These are phyloP conservation scores for Heliornis fulica DNA, from an alignment of 2,113 vertebrate genomes.

Conservation along the genomic window DNA sequence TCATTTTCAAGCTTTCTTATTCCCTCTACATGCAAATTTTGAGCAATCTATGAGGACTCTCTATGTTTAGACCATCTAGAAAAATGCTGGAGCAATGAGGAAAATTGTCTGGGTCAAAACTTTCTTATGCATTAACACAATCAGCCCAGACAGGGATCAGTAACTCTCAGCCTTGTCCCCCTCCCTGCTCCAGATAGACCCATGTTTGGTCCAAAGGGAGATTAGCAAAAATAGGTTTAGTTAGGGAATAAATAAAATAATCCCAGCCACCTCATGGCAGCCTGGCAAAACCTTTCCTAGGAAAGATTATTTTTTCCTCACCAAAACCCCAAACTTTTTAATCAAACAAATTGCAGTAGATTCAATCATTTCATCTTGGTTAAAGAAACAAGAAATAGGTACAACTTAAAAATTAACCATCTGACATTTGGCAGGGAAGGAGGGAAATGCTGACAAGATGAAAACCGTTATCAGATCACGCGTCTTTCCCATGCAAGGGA, in stretches of 20 bases:
- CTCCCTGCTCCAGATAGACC: too few species aligned
- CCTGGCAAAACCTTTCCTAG: background rate
- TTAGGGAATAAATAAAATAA: background rate
- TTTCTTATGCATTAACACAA: background rate
- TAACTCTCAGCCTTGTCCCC: background rate
- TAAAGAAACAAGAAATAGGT: background rate
- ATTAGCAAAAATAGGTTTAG: background rate
- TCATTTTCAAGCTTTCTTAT: background rate
- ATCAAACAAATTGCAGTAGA: background rate
- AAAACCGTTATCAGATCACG: background rate
- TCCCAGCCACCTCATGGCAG: background rate
- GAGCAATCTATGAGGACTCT: background rate
- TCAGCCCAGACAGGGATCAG: accelerated
- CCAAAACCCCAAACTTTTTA: background rate
- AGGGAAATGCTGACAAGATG: background rate
- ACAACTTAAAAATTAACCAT: background rate
- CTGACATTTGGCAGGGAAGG: background rate
- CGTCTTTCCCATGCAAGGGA: background rate
- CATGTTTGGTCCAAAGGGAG: background rate
- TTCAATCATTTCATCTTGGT: background rate
- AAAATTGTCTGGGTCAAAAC: background rate
- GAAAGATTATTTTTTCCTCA: background rate
- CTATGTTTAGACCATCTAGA: background rate
- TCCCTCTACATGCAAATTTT: background rate
- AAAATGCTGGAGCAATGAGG: background rate